Conservation (phyloP, 92 coral and sea anemone species). For the Phenganax marumi region DNA sequence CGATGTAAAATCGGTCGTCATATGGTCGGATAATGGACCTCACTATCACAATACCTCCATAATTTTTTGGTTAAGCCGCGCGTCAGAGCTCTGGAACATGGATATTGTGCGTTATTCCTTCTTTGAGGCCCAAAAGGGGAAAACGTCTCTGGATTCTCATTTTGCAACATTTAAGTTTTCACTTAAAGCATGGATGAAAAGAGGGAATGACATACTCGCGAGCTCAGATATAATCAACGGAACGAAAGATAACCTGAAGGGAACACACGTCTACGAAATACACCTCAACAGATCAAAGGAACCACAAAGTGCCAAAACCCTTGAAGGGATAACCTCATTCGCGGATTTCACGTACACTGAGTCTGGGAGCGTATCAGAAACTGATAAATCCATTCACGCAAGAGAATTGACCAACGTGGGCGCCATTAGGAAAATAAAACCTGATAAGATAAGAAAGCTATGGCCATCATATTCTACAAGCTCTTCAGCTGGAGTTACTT, state of each 20-base stretch:
- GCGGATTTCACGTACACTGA: slow-evolving; percentile 13
- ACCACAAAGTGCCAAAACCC: slow-evolving; percentile 31
- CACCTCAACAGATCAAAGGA: slow-evolving; percentile 39
- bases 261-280: slow-evolving; percentile 47
- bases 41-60: slow-evolving; percentile 47
- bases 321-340: slow-evolving; percentile 31
- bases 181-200: slow-evolving; percentile 19
- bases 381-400: background rate
- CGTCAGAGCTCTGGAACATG: slow-evolving; percentile 11
- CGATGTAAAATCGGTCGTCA: background rate
- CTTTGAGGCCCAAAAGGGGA: slow-evolving; percentile 44
- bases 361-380: background rate
- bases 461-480: slow-evolving; percentile 41
- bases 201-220: slow-evolving; percentile 27
- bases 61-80: slow-evolving; percentile 34
- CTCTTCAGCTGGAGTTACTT: slow-evolving; percentile 42
- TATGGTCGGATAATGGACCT: slow-evolving; percentile 49
- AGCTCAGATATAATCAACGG: slow-evolving; percentile 24
- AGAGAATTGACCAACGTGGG: slow-evolving; percentile 38
- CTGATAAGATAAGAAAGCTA: slow-evolving; percentile 1
- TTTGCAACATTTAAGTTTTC: slow-evolving; percentile 47
- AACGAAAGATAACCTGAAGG: slow-evolving; percentile 39
- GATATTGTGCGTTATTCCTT: slow-evolving; percentile 22
- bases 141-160: slow-evolving; percentile 45
- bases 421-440: background rate